phyloP scores from a whole-genome alignment of 2,888 invertebrate genomes.

The Drosophila nigricruria region DNA sequence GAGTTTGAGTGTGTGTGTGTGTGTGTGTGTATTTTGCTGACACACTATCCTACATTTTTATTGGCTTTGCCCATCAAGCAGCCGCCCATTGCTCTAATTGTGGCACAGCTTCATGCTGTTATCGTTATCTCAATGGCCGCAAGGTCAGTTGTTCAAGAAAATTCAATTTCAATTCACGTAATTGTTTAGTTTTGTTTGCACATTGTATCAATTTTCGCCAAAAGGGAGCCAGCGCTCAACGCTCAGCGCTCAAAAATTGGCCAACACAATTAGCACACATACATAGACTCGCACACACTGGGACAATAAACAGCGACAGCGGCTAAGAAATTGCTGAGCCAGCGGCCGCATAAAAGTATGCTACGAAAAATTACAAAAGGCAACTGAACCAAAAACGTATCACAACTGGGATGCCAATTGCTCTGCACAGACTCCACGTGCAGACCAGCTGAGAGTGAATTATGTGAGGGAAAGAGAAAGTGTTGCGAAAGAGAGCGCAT shows the following conservation, averaged over 20 bases:
- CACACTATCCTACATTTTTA: constrained; percentile 82
- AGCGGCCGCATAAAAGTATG: constrained; percentile 68
- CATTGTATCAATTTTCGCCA: constrained; percentile 63
- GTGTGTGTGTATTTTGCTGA: constrained; percentile 54
- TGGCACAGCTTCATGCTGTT: constrained; percentile 34
- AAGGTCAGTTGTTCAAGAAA: constrained; percentile 54
- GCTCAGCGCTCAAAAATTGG: constrained; percentile 55
- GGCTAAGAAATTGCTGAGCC: constrained; percentile 71
- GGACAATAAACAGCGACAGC: constrained; percentile 33
- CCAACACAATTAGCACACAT: constrained; percentile 57
- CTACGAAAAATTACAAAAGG: constrained; percentile 67
- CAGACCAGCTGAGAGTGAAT: constrained; percentile 14
- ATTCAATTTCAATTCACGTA: constrained; percentile 63
- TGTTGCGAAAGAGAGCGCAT: constrained; percentile 23
- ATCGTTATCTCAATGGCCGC: constrained; percentile 38
- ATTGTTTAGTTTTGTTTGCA: constrained; percentile 68
- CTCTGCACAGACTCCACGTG: constrained; percentile 64
- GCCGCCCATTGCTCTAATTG: constrained; percentile 44
- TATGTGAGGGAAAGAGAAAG: not conserved
- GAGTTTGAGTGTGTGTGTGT: constrained; percentile 13
- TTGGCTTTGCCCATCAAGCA: constrained; percentile 55
- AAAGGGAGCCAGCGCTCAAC: constrained; percentile 38
- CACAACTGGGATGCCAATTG: constrained; percentile 54
- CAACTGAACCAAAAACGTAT: constrained; percentile 64
- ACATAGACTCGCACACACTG: constrained; percentile 15